Evolutionary conservation across 2,797 vertebrate species (phyloP).

Genomic region (Orestias chungarensis): DNA sequence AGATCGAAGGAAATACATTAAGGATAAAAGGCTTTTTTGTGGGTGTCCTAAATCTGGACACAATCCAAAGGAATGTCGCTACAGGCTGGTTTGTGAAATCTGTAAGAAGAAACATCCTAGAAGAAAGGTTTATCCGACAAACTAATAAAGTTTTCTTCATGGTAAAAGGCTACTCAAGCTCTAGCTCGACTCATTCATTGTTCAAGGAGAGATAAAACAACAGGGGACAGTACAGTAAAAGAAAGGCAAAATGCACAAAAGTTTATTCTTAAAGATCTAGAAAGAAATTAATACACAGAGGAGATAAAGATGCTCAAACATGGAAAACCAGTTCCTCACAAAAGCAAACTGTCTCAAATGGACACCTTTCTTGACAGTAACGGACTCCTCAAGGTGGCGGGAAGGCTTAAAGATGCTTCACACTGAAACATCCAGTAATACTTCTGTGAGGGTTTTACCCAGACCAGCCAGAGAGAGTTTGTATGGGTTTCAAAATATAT

Average conservation of each 20-base stretch:
- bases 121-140: background rate
- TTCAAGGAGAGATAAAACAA: background rate
- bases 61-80: too few relatives aligned
- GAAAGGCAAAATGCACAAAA: background rate
- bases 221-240: background rate
- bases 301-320: constrained; percentile 1
- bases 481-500: too few relatives aligned
- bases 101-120: background rate
- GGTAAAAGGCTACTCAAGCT: constrained; percentile 10
- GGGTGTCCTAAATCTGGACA: too few relatives aligned
- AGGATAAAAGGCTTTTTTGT: too few relatives aligned
- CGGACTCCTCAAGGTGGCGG: constrained; percentile 11
- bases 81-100: too few relatives aligned
- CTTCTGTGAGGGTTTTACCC: too few relatives aligned
- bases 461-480: too few relatives aligned
- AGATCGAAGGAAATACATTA: too few relatives aligned
- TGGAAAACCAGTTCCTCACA: background rate
- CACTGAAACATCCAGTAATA: background rate
- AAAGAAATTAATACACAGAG: background rate
- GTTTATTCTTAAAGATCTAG: background rate
- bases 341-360: constrained; percentile 6
- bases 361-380: background rate
- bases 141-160: constrained; percentile 10
- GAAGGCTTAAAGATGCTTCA: background rate
- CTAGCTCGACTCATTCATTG: background rate